A percentile compares a stretch with the other conserved stretches of the same genome.
phyloP scores from a whole-genome alignment of 2,113 vertebrate species.

The Saimiri boliviensis region DNA sequence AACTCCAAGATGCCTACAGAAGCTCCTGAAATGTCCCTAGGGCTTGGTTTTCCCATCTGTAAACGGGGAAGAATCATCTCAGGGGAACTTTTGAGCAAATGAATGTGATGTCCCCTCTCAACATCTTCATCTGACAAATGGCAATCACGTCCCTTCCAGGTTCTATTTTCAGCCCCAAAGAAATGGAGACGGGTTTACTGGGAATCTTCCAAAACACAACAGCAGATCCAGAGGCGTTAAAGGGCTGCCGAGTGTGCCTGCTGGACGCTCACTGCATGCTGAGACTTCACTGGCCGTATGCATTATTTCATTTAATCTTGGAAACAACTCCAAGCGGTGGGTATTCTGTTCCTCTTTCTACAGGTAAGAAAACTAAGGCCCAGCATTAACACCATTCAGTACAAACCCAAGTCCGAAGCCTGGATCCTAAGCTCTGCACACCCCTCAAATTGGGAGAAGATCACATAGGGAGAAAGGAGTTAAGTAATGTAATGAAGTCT shows the following conservation, averaged over 20 bases:
- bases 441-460: background rate
- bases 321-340: background rate
- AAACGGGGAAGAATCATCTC: background rate
- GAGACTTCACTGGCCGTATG: background rate
- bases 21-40: background rate
- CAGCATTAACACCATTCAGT: background rate
- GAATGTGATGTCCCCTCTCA: background rate
- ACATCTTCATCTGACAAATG: background rate
- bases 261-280: rapidly evolving
- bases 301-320: background rate
- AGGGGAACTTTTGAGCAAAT: background rate
- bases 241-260: background rate
- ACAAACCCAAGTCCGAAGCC: background rate
- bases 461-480: no score
- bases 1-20: background rate
- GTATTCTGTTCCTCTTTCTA: background rate
- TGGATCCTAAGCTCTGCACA: background rate
- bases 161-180: background rate
- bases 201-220: background rate
- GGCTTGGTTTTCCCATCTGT: background rate
- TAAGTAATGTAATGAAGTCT: background rate
- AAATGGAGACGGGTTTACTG: background rate
- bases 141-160: background rate
- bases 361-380: background rate
- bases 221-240: background rate